Evolutionary conservation across 2,113 vertebrate genomes (phyloP), one percentile per base, ranked within the genome.

Genomic region (Ptilonorhynchus violaceus): DNA sequence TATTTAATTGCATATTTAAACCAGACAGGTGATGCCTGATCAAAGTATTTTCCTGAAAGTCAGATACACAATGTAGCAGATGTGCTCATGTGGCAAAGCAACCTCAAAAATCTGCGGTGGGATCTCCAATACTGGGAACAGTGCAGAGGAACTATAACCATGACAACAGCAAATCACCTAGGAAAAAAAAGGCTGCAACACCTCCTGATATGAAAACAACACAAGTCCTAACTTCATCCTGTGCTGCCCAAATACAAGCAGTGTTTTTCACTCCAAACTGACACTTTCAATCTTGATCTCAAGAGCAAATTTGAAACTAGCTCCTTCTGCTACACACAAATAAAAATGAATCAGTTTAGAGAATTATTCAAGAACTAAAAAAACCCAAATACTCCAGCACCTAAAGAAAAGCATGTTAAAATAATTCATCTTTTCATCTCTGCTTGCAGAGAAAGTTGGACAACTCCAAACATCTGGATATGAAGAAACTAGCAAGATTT

Each of bases 1-100:
- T 83, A 89, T 89, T 96, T 95, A 93, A 91, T 86, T 88, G 73
- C 85, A 80, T 85, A 90, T 95, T 95, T 87, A 96, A 94, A 67
- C 25, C 28, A 91, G 83, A 80, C 80, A 92, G 82, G 77, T 85
- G 74, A 83, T 92, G 88, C 44, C 56, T 86, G 90, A 92, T 96
- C 79, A 95, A 94, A 94, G 94, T 18, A 62, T 89, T 76, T 82
- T 81, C 82, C 67, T 78, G 79, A 67, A 91, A 95, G 75, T 63
- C 89, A 84, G 22, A 67, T 28, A 73, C 18, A 67, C 31, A 84
- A 47, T 6, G 0, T 2, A 85, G 76, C 49, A 80, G 64, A 85
- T 73, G 33, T 24, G 59, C 39, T 95, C 94, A 93, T 12, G 2
- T 92, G 77, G 78, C 81, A 79, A 78, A 85, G 74, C 60, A 88